Percentiles rank a stretch among this genome's conserved stretches.
phyloP scores from a whole-genome alignment of 1,140 invertebrate genomes.

The Drosophila sechellia region DNA sequence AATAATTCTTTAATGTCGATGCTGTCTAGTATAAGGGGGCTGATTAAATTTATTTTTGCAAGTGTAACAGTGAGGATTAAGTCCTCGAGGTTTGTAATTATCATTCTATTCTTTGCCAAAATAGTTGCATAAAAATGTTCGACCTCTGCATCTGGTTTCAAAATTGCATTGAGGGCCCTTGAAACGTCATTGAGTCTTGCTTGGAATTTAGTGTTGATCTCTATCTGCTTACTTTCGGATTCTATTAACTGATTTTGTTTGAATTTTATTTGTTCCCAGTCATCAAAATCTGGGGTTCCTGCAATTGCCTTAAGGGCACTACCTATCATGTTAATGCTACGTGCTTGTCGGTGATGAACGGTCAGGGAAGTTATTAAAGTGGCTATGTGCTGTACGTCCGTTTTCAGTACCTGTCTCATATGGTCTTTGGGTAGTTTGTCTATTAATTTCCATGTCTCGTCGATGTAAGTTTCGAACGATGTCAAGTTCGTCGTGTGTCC shows the following conservation, averaged over 20 bases:
- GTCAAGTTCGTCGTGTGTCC: not conserved
- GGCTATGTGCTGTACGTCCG: not conserved
- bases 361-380: too few species aligned
- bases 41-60: not conserved
- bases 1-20: slow-evolving; percentile 3
- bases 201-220: not conserved
- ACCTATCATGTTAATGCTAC: slow-evolving; percentile 1
- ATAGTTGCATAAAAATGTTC: not conserved
- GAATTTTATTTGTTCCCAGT: not conserved
- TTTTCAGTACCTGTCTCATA: not conserved
- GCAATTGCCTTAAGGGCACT: not conserved
- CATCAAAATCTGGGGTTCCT: not conserved
- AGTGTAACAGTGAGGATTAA: not conserved
- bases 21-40: slow-evolving; percentile 1
- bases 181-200: not conserved
- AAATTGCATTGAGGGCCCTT: too few species aligned
- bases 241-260: slow-evolving; percentile 4
- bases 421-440: not conserved
- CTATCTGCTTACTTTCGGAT: not conserved
- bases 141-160: not conserved
- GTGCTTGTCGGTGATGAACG: too few species aligned
- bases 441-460: not conserved
- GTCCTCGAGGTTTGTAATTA: not conserved
- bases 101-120: not conserved
- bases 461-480: not conserved